A percentile compares a stretch with the other conserved stretches of the same genome.
Conservation (phyloP, 2,113 vertebrate species). For the Mystacornis crossleyi region DNA sequence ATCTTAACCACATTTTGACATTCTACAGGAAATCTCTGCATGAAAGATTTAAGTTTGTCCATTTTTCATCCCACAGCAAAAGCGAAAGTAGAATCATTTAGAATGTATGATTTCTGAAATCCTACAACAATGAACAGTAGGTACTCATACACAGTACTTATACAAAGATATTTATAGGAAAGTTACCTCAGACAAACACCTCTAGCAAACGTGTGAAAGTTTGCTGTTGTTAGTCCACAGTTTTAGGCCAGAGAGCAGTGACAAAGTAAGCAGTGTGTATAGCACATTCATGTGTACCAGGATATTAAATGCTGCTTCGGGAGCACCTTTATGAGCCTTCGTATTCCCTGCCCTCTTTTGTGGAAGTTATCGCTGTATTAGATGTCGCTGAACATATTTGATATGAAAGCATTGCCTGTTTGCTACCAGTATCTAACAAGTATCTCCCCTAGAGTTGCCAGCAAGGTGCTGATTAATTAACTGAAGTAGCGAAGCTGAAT, state of each 20-base stretch:
- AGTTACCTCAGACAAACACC: background rate
- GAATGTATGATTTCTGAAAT: background rate
- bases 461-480: slow-evolving; percentile 88
- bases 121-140: background rate
- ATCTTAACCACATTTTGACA: slow-evolving; percentile 25
- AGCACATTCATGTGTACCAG: background rate
- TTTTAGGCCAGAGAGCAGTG: background rate
- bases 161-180: background rate
- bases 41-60: slow-evolving; percentile 12
- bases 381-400: slow-evolving; percentile 79
- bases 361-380: slow-evolving; percentile 62
- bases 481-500: slow-evolving; percentile 85
- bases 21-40: background rate
- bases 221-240: background rate
- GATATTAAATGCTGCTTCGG: slow-evolving; percentile 20
- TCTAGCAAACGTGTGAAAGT: background rate
- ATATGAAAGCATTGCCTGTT: slow-evolving; percentile 81
- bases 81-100: background rate
- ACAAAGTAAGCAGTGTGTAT: slow-evolving; percentile 6
- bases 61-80: slow-evolving; percentile 8
- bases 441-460: slow-evolving; percentile 82
- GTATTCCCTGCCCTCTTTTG: slow-evolving; percentile 58
- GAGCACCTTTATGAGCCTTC: background rate
- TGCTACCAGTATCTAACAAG: slow-evolving; percentile 80
- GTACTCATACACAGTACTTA: background rate